These are phyloP conservation scores for Syndactyla subalaris DNA, from an alignment of 2,797 vertebrate genomes.

Conservation along the genomic window DNA sequence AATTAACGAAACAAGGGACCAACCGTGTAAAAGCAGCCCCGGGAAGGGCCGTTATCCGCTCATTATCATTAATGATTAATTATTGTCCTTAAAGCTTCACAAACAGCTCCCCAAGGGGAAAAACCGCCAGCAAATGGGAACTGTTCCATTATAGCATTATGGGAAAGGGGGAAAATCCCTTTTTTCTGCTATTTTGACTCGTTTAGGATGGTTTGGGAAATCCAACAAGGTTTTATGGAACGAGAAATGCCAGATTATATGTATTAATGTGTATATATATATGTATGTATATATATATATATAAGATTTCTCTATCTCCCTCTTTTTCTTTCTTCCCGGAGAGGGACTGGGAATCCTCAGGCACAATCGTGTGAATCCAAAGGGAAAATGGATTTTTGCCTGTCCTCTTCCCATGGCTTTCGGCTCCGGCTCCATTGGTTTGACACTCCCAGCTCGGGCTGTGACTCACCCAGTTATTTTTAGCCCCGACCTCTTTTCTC, in stretches of 20 bases:
- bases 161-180: fast-evolving
- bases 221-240: background rate
- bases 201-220: background rate
- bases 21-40: background rate
- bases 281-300: no score
- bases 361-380: fast-evolving
- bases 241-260: background rate
- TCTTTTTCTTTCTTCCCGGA: background rate
- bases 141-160: fast-evolving
- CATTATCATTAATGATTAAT: background rate
- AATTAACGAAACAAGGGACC: background rate
- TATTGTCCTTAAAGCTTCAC: background rate
- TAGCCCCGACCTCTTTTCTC: constrained; percentile 22
- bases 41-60: fast-evolving
- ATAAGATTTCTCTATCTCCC: background rate
- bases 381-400: background rate
- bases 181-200: background rate
- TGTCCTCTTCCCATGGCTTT: background rate
- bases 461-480: constrained; percentile 18
- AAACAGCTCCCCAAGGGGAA: background rate
- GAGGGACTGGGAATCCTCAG: background rate
- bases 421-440: fast-evolving
- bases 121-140: background rate
- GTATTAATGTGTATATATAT: background rate
- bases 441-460: background rate